These are phyloP conservation scores for Eupithecia subfuscata DNA, from an alignment of 2,888 invertebrate species.

Conservation along the genomic window DNA sequence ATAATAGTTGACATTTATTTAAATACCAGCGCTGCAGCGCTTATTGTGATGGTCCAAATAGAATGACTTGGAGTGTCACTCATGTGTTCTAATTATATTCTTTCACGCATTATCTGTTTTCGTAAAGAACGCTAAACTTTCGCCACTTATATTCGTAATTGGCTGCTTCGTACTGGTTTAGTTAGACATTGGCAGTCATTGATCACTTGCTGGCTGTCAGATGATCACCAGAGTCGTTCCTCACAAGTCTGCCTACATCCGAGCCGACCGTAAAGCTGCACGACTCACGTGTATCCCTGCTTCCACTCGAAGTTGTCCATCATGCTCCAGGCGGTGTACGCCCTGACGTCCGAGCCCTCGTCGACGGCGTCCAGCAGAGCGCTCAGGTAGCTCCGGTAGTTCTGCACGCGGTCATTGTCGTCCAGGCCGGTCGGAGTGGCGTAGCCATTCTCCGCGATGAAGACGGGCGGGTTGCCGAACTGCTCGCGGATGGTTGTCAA, in stretches of 20 bases:
- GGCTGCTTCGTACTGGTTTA: background rate
- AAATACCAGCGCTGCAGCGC: too few relatives aligned
- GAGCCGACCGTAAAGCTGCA: background rate
- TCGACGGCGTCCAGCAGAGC: conserved; percentile 73
- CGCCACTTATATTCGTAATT: background rate
- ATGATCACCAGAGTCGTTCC: too few relatives aligned
- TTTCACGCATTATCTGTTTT: background rate
- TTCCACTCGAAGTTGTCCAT: conserved; percentile 87
- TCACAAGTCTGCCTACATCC: too few relatives aligned
- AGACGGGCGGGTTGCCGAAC: conserved; percentile 80
- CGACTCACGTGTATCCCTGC: conserved; percentile 79
- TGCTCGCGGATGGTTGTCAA: conserved; percentile 74
- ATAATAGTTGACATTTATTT: too few relatives aligned
- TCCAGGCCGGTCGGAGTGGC: conserved; percentile 54
- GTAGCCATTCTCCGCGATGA: conserved; percentile 84
- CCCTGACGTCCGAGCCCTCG: conserved; percentile 71
- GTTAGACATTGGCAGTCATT: background rate
- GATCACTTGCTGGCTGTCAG: background rate
- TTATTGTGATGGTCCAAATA: too few relatives aligned
- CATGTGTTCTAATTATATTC: too few relatives aligned
- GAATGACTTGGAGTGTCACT: too few relatives aligned
- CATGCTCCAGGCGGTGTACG: conserved; percentile 85
- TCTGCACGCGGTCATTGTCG: conserved; percentile 70
- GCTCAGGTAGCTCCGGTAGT: conserved; percentile 65
- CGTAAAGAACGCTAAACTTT: background rate